Evolutionary conservation across 2,888 invertebrate species (phyloP).

Genomic region (Polydrusus pterygomalis): DNA sequence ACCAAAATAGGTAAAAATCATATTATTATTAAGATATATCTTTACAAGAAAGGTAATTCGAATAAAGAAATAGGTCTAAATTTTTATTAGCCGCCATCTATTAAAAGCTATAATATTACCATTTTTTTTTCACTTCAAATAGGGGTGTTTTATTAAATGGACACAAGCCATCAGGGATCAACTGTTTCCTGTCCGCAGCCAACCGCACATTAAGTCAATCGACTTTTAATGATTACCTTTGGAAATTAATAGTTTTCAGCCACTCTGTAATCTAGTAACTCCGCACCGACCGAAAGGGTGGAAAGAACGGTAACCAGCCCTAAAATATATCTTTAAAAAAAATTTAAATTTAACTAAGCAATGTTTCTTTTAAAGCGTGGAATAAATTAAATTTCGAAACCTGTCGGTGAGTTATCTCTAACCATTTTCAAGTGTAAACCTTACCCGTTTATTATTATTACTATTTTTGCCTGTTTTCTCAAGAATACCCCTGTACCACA

Average conservation of each 20-base stretch:
- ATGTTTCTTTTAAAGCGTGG: too few relatives aligned
- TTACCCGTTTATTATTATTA: too few relatives aligned
- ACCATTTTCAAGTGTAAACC: too few relatives aligned
- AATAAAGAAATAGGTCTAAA: too few relatives aligned
- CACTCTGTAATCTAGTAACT: constrained; percentile 31
- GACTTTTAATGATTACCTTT: constrained; percentile 47
- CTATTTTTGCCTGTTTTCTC: too few relatives aligned
- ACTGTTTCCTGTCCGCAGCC: constrained; percentile 41
- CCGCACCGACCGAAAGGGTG: constrained; percentile 16
- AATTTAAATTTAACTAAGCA: neutral
- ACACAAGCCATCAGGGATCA: constrained; percentile 34
- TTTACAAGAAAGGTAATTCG: too few relatives aligned
- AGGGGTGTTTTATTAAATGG: constrained; percentile 23
- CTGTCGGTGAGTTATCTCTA: too few relatives aligned
- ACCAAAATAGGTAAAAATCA: too few relatives aligned
- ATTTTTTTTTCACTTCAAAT: constrained; percentile 4
- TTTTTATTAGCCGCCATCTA: neutral
- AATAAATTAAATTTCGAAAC: too few relatives aligned
- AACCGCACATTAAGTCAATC: constrained; percentile 42
- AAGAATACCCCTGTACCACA: too few relatives aligned
- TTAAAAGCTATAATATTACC: neutral
- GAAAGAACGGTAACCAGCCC: constrained; percentile 1
- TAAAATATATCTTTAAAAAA: neutral
- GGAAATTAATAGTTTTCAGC: constrained; percentile 39
- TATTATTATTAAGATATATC: too few relatives aligned